Conservation (phyloP, 2,113 vertebrate species). For the Dunckerocampus dactyliophorus region DNA sequence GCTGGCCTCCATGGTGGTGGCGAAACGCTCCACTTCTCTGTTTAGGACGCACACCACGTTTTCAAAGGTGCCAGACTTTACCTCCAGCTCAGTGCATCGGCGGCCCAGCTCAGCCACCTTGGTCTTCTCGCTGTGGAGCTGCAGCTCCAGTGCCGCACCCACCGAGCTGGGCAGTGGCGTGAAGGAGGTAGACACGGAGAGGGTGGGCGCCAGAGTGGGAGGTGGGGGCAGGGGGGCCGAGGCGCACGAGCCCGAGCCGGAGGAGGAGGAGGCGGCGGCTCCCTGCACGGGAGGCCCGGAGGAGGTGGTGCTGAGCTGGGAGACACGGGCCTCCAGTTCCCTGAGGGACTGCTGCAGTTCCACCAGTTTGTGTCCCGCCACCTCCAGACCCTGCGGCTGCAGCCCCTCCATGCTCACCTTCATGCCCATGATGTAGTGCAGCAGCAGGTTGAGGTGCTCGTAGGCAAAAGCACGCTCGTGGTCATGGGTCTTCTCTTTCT, state of each 20-base stretch:
- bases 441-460: slow-evolving; percentile 85
- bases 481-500: slow-evolving; percentile 79
- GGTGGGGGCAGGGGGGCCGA: slow-evolving; percentile 49
- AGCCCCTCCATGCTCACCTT: slow-evolving; percentile 76
- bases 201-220: slow-evolving; percentile 56
- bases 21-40: slow-evolving; percentile 87
- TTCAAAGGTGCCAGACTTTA: slow-evolving; percentile 86
- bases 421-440: slow-evolving; percentile 79
- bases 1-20: slow-evolving; percentile 82
- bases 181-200: slow-evolving; percentile 72
- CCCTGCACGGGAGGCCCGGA: slow-evolving; percentile 70
- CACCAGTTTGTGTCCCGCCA: slow-evolving; percentile 72
- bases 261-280: slow-evolving; percentile 55
- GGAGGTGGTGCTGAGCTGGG: slow-evolving; percentile 58
- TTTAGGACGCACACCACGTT: slow-evolving; percentile 96
- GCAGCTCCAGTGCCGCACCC: slow-evolving; percentile 72
- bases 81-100: slow-evolving; percentile 80
- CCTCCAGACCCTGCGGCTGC: slow-evolving; percentile 73
- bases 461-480: slow-evolving; percentile 79
- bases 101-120: slow-evolving; percentile 69
- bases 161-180: slow-evolving; percentile 72
- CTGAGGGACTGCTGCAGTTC: slow-evolving; percentile 70
- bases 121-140: slow-evolving; percentile 66
- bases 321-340: slow-evolving; percentile 71
- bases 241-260: slow-evolving; percentile 39